Evolutionary conservation across 2,797 vertebrate species (phyloP).

Genomic region (Phrynocephalus guinanensis): DNA sequence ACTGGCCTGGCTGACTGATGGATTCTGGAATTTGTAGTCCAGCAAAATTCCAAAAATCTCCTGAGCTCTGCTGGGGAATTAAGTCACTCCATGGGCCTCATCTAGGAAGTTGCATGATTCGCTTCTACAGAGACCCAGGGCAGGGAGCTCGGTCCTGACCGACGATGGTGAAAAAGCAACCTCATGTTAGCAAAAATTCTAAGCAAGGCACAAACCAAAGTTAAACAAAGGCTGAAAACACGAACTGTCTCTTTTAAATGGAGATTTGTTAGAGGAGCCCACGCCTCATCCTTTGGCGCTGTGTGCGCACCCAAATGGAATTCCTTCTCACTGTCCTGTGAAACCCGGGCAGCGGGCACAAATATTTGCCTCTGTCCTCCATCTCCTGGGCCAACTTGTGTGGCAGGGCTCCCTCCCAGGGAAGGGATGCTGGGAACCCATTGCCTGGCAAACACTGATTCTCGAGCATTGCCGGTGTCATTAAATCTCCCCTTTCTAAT

Average conservation of each 20-base stretch:
- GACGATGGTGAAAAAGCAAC: background rate
- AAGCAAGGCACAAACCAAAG: background rate
- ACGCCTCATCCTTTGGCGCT: conserved; percentile 62
- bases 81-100: background rate
- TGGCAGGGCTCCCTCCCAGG: conserved; percentile 48
- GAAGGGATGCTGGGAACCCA: conserved; percentile 49
- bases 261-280: background rate
- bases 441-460: conserved; percentile 33
- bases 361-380: conserved; percentile 76
- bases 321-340: conserved; percentile 75
- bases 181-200: background rate
- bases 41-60: too few relatives aligned
- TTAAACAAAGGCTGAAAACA: background rate
- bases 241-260: background rate
- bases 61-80: too few relatives aligned
- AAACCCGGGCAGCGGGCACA: conserved; percentile 75
- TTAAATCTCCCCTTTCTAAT: conserved; percentile 43
- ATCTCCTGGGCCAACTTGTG: conserved; percentile 65
- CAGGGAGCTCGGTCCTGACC: background rate
- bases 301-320: conserved; percentile 66
- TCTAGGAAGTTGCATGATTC: background rate
- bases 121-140: background rate
- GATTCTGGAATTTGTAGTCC: too few relatives aligned
- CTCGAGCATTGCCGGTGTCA: conserved; percentile 19
- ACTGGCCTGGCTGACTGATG: too few relatives aligned